These are phyloP conservation scores for Limenitis camilla DNA, from an alignment of 2,888 invertebrate genomes.

Conservation along the genomic window DNA sequence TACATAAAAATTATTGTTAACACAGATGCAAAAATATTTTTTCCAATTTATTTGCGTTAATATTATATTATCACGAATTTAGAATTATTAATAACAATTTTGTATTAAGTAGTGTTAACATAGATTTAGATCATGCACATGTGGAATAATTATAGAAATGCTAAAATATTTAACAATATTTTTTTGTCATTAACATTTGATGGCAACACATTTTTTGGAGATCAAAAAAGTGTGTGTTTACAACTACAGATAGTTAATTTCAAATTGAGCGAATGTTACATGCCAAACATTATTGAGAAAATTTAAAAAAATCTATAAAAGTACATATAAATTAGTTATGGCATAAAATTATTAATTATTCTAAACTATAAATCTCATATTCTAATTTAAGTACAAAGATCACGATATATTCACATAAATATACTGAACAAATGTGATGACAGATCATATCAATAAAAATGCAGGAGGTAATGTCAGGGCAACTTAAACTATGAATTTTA, in stretches of 20 bases:
- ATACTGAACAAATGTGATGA: constrained; percentile 36
- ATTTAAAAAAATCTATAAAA: constrained; percentile 55
- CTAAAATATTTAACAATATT: constrained; percentile 16
- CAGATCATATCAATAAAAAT: constrained; percentile 32
- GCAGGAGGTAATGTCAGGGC: not conserved
- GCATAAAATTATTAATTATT: constrained; percentile 66
- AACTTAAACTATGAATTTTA: not conserved
- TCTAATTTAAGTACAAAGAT: constrained; percentile 65
- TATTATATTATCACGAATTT: constrained; percentile 21
- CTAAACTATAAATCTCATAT: constrained; percentile 55
- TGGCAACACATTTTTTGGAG: no score
- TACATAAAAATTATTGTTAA: constrained; percentile 53
- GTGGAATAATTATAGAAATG: not conserved
- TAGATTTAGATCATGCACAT: constrained; percentile 7
- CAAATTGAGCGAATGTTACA: constrained; percentile 59
- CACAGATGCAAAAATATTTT: constrained; percentile 64
- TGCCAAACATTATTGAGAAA: constrained; percentile 46
- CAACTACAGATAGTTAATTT: constrained; percentile 29
- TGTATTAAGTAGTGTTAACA: constrained; percentile 9
- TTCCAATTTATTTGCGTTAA: constrained; percentile 26
- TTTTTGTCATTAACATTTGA: constrained; percentile 4
- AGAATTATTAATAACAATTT: constrained; percentile 10
- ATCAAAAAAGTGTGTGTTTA: no score
- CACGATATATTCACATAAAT: constrained; percentile 36
- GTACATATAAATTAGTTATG: constrained; percentile 69